Base-by-base conservation (phyloP, 2,113 vertebrate species). In the Corythornis cristatus region DNA sequence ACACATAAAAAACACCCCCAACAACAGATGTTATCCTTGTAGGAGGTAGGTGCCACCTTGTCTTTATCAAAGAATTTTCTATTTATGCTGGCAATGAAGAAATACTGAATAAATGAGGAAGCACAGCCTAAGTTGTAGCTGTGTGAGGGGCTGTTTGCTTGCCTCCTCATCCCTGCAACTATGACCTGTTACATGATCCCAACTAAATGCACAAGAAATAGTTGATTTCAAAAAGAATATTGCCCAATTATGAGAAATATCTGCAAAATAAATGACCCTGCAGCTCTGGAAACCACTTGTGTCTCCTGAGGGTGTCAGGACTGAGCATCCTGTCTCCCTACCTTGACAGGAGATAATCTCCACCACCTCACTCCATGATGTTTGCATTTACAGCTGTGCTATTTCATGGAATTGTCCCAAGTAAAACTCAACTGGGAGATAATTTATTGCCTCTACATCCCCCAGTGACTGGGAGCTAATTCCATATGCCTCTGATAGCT, bases 271-370 rank as follows among this genome's bases (percentile, higher is more conserved):
- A 23, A 50, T 50, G 46, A 45, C n/a, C 28, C 54, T 58, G 3
- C 2, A 4, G 31, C 33, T 80, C 51, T 91, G 50, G 50, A 65
- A 84, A 31, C 23, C 15, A 5, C 29, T 58, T 13, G 6, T 67
- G 25, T 67, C 19, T 88, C 37, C 28, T 0, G 5, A 8, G 0
- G 0, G 9, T 29, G 9, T 62, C 40, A 51, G 56, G 54, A 22
- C n/a, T 23, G 40, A 29, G 22, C 0, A 0, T 71, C 62, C 46
- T 3, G 0, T 31, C 13, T 18, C 13, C 1, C 15, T 76, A 3
- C 33, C 26, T 13, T 8, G 67, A 13, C 21, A 35, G 31, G 88
- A 88, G 48, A 31, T 8, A 43, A 5, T 28, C 37, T 10, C 62
- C 22, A 17, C 37, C 33, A 40, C 26, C 33, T 46, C 19, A 3